Base-by-base conservation (phyloP, 2,888 invertebrate species). In the Pollenia angustigena region DNA sequence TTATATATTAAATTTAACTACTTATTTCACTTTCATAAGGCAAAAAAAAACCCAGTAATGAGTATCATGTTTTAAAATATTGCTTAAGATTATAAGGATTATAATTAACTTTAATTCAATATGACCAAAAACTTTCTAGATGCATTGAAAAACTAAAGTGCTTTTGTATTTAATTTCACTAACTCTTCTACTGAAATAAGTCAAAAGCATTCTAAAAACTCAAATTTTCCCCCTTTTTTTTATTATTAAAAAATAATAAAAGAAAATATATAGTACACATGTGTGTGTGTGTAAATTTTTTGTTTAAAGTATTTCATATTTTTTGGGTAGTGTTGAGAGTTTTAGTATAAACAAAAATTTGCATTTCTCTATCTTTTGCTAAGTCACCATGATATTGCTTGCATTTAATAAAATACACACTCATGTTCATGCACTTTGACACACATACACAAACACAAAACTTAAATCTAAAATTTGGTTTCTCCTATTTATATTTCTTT, bases 371-470 rank as follows among this genome's bases (percentile, higher is more conserved):
- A 69, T 64, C 46, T 54, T 48, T 71, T 82, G 60, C 60, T 62
- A 71, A 76, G 48, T 83, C 76, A 83, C 64, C 78, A 78, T 78
- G 78, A 76, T 82, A 64, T 54, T 69, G 82, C 42, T 64, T 71
- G 82, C 71, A 74, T 76, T 46, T 40, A 62, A 62, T 68, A 62
- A 64, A 50, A 69, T 32, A 68, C 40, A 69, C 52, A 60, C 54
- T 18, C 60, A 69, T 40, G 18, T 23, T 23, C 23, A 23, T 23
- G 23, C 23, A 23, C 23, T 23, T 23, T 23, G 23, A 69, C 40
- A 69, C 54, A 62, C 46, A n/a, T 54, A 69, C 50, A 40, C 50
- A 52, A 56, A 83, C 18, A 81, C n/a, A 16, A 72, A 71, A 52
- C 52, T 78, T n/a, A 46, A 16, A 66, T 60, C 44, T 44, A 52